Base-by-base conservation (phyloP, 1,140 invertebrate species). In the Drosophila elegans region DNA sequence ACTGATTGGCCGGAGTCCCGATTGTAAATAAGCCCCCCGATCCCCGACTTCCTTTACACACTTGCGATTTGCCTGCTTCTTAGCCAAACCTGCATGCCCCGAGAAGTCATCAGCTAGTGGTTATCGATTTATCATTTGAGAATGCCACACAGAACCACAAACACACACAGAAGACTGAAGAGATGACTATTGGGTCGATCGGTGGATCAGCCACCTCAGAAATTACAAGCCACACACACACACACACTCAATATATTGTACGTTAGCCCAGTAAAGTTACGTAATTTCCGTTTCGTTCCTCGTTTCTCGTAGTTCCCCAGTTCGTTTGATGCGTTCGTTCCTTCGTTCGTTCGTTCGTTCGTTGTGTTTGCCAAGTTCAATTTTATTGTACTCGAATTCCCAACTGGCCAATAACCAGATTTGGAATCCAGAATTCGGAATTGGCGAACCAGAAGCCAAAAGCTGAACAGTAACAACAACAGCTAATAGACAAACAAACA, bases 291-390 rank as follows among this genome's bases (percentile, higher is more conserved):
- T 72, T 72, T 64, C 54, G 57, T 74, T 75, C n/a, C 45, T 64
- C 64, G 59, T 68, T 68, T 80, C 52, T 74, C 74, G 79, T 88
- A 86, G 82, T 82, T 86, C 64, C 66, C 62, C 72, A 61, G 71
- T 74, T 69, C 72, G 73, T 81, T 81, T 67, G 42, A 81, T 81
- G 67, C 79, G 74, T 79, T 82, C 79, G 60, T 71, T 80, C 25
- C 49, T 57, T 73, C 62, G 53, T 80, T 82, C 78, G 63, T 71
- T 73, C 62, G 63, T 71, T 75, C 69, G 73, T 67, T 82, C 80
- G 76, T 44, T 75, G 59, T 78, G 69, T 85, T 85, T 52, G 73
- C 55, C 60, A 69, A 75, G 53, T 83, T 83, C 36, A 59, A 74
- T 77, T 80, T 85, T 68, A 44, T 61, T 80, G 46, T 62, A 68